Conservation (phyloP, 2,888 invertebrate genomes). For the Galeruca laticollis region DNA sequence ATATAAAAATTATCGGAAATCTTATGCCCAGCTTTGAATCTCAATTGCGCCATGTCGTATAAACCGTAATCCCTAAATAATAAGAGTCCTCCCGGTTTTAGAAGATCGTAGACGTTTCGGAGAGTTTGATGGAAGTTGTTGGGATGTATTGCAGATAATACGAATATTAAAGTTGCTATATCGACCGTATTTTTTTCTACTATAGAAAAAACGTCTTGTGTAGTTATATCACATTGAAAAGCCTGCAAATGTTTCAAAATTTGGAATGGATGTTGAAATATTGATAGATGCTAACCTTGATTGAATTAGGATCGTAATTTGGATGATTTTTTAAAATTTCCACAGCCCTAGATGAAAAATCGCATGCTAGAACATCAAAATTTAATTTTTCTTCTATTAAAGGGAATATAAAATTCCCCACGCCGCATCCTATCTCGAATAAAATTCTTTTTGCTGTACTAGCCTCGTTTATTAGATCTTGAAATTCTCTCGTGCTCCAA, state of each 20-base stretch:
- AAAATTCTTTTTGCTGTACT: conserved; percentile 66
- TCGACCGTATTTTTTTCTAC: conserved; percentile 73
- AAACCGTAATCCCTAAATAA: conserved; percentile 94
- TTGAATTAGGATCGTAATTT: conserved; percentile 74
- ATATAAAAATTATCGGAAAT: conserved; percentile 94
- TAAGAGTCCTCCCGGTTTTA: conserved; percentile 83
- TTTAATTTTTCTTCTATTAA: conserved; percentile 82
- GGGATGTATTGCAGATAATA: conserved; percentile 94
- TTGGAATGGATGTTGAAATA: not conserved
- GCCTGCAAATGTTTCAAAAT: conserved; percentile 63
- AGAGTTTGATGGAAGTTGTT: conserved; percentile 78
- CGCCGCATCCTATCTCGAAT: conserved; percentile 94
- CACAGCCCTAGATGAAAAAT: conserved; percentile 92
- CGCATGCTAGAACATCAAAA: conserved; percentile 87
- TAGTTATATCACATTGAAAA: conserved; percentile 89
- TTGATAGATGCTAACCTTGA: conserved; percentile 59
- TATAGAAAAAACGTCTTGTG: conserved; percentile 73
- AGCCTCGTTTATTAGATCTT: conserved; percentile 61
- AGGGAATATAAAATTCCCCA: conserved; percentile 96
- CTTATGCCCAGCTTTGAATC: conserved; percentile 94
- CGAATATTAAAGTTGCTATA: conserved; percentile 92
- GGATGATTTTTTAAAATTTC: conserved; percentile 82
- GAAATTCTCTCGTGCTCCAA: conserved; percentile 96
- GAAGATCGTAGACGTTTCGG: conserved; percentile 74
- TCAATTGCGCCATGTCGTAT: conserved; percentile 95